Percentiles rank a stretch among this genome's conserved stretches.
These are phyloP conservation scores for Plagodis dolabraria DNA, from an alignment of 2,888 invertebrate species.

Conservation along the genomic window DNA sequence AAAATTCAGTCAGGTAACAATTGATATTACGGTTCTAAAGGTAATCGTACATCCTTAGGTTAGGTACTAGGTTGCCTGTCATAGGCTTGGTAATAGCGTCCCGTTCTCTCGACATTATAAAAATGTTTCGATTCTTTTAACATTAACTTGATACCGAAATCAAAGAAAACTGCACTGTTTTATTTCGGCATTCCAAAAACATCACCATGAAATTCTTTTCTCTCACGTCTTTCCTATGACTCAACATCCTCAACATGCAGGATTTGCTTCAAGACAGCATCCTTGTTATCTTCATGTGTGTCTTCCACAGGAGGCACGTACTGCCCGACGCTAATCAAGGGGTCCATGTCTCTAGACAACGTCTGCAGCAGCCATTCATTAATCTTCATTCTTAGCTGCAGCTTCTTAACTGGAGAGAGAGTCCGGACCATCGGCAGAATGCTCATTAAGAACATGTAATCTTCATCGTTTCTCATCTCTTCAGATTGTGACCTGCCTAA, in stretches of 20 bases:
- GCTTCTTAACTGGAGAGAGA: conserved; percentile 44
- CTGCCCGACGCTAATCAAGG: conserved; percentile 6
- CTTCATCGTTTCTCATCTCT: conserved; percentile 17
- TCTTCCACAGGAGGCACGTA: not conserved
- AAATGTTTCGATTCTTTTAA: no score
- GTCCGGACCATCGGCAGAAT: conserved; percentile 44
- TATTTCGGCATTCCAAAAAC: no score
- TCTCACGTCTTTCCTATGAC: not conserved
- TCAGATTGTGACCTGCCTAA: conserved; percentile 2
- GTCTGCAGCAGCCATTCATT: conserved; percentile 46
- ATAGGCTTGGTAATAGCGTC: no score
- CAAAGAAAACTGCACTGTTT: no score
- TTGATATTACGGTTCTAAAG: no score
- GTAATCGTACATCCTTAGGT: no score
- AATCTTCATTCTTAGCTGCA: conserved; percentile 45
- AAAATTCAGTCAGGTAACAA: no score
- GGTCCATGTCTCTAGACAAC: conserved; percentile 8
- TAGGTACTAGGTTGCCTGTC: no score
- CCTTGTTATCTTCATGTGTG: conserved; percentile 3
- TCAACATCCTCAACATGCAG: conserved; percentile 14
- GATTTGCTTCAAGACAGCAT: conserved; percentile 22
- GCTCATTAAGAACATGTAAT: conserved; percentile 47
- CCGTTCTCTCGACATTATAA: no score
- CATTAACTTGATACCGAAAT: no score
- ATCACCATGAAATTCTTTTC: no score